Evolutionary conservation across 2,888 invertebrate genomes (phyloP).

Genomic region (Andricus quercusramuli): DNA sequence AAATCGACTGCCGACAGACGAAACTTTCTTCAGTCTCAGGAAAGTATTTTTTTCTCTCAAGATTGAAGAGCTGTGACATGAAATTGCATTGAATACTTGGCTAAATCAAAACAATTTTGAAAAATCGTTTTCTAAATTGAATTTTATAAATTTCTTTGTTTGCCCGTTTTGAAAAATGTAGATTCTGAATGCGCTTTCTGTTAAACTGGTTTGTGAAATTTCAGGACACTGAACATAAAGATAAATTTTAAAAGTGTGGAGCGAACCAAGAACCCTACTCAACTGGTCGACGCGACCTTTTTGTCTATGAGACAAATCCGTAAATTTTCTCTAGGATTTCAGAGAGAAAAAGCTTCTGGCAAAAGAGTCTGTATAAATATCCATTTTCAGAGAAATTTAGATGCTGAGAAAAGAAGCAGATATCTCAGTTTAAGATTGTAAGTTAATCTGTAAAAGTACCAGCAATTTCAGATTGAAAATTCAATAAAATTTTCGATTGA

Average conservation of each 20-base stretch:
- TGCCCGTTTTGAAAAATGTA: neutral
- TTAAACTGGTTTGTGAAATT: neutral
- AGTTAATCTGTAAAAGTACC: neutral
- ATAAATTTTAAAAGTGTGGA: neutral
- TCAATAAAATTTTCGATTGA: neutral
- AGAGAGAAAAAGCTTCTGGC: too few species aligned
- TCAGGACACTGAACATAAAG: neutral
- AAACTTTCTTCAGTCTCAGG: conserved; percentile 14
- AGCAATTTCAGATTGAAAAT: neutral
- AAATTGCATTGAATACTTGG: neutral
- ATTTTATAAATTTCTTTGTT: neutral
- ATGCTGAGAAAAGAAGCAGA: neutral
- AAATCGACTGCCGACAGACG: conserved; percentile 15
- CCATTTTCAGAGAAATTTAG: neutral
- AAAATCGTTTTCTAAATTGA: neutral
- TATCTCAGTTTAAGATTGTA: neutral
- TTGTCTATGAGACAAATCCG: neutral
- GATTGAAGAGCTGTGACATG: neutral
- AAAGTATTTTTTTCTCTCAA: conserved; percentile 14
- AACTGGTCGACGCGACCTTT: neutral
- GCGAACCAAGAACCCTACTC: neutral
- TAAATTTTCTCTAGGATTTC: neutral
- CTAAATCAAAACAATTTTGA: neutral
- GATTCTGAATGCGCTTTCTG: neutral
- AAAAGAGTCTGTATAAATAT: neutral